phyloP scores from a whole-genome alignment of 2,888 invertebrate species.

The Aspidiotus rigidus region DNA sequence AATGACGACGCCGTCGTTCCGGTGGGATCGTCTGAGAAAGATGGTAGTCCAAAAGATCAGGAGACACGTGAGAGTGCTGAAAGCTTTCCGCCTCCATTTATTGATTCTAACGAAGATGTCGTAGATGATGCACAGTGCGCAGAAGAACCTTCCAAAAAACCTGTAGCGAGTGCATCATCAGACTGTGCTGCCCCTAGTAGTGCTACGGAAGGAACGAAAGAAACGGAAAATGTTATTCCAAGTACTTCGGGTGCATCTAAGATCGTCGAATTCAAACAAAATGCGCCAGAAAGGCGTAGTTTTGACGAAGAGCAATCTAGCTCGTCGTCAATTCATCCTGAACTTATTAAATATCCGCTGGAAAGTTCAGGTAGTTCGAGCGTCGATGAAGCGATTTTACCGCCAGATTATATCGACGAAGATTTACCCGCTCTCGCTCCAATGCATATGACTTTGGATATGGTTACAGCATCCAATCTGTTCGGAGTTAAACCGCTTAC shows the following conservation, averaged over 20 bases:
- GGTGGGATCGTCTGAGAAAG: neutral
- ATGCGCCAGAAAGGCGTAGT: constrained; percentile 38
- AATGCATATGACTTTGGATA: constrained; percentile 19
- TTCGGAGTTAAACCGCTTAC: constrained; percentile 28
- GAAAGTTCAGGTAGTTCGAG: constrained; percentile 80
- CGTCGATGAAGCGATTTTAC: constrained; percentile 72
- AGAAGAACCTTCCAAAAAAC: neutral
- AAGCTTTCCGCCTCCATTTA: neutral
- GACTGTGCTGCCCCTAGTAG: neutral
- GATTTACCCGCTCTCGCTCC: constrained; percentile 40
- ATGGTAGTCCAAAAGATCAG: neutral
- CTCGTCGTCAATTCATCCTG: constrained; percentile 34
- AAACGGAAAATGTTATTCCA: constrained; percentile 15
- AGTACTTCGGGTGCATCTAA: constrained; percentile 6
- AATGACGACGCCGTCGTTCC: constrained; percentile 6
- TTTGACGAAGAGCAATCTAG: constrained; percentile 40
- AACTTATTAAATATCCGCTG: constrained; percentile 52
- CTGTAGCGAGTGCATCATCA: neutral
- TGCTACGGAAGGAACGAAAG: constrained; percentile 5
- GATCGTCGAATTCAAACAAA: constrained; percentile 1
- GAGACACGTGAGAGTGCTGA: neutral
- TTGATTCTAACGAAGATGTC: neutral
- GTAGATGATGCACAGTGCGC: neutral
- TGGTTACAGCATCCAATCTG: constrained; percentile 9
- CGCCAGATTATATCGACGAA: constrained; percentile 53